Percentiles rank a stretch among this genome's conserved stretches.
phyloP scores from a whole-genome alignment of 2,113 vertebrate genomes.

The Salvelinus sp. region DNA sequence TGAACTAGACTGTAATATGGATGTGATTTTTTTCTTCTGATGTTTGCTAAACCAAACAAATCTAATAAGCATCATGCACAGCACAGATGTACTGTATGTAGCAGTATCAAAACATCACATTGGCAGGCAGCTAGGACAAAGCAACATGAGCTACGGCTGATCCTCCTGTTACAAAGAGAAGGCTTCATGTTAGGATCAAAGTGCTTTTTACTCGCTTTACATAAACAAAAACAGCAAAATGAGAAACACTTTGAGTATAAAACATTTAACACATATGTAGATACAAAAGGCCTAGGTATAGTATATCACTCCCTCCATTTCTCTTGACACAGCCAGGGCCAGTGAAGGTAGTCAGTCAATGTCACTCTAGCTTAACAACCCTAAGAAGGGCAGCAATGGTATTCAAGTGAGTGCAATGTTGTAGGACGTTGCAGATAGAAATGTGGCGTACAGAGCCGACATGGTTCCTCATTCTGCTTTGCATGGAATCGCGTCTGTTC shows the following conservation, averaged over 20 bases:
- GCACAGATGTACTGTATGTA: background rate
- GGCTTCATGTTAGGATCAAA: constrained; percentile 45
- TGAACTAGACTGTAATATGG: no score
- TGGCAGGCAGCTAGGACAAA: constrained; percentile 49
- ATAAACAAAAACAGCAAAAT: constrained; percentile 35
- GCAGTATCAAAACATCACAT: constrained; percentile 55
- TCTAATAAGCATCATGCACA: background rate
- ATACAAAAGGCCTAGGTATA: constrained; percentile 25
- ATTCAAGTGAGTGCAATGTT: constrained; percentile 30
- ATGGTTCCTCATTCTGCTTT: background rate
- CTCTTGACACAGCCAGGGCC: no score
- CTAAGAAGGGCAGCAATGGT: constrained; percentile 28
- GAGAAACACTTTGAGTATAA: constrained; percentile 45
- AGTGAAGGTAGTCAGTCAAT: no score
- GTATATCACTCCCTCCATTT: no score
- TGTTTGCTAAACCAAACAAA: background rate
- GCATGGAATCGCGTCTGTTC: background rate
- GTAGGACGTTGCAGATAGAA: constrained; percentile 1
- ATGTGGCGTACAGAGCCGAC: constrained; percentile 9
- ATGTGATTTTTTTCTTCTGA: no score
- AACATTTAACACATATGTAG: constrained; percentile 41
- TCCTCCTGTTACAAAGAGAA: constrained; percentile 33
- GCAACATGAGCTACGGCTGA: constrained; percentile 35
- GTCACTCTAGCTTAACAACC: no score
- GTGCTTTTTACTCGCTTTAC: constrained; percentile 42